Evolutionary conservation across 2,797 vertebrate genomes (phyloP), one percentile per base, ranked within the genome.

Genomic region (Buceros bicornis): DNA sequence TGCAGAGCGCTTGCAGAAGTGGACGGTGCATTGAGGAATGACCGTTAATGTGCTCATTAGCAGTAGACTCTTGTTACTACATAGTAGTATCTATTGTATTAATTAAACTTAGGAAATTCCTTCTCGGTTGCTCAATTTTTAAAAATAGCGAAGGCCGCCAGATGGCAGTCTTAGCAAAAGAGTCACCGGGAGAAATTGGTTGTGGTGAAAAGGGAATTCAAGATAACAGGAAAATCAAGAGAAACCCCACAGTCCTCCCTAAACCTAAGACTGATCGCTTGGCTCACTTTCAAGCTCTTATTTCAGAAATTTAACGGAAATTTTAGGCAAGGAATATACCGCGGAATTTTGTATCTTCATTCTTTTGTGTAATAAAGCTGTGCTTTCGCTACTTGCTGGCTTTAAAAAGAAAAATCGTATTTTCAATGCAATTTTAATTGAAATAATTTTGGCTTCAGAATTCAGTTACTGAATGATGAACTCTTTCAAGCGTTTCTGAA

Each of bases 141-240:
- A 57, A 60, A 72, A 77, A 54, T 42, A 86, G 45, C 26, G 17
- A 84, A 26, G 5, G 22, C 97, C 98, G 95, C 89, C 93, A 98
- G 98, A 58, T 98, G 98, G 98, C 98, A 97, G 10, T 78, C 84
- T 97, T 96, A 60, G 29, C 95, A 93, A 95, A 79, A 96, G 62
- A 96, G 94, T 97, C 77, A 43, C 29, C 6, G 21, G 25, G 19
- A 74, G 31, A 70, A n/a, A 50, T 50, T 4, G 1, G 0, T 58
- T 66, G n/a, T 16, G 42, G 26, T 70, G 66, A 45, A 71, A 67
- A 79, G 33, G 45, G 29, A 60, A 53, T 73, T 50, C 16, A 70
- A 0, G 25, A 4, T 40, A 56, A 61, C 3, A 31, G 28, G 6
- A 83, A 17, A 62, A 56, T 74, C 13, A 62, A 62, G 61, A 40